A percentile compares a stretch with the other conserved stretches of the same genome.
These are phyloP conservation scores for Sebastes iracundus DNA, from an alignment of 2,797 vertebrate genomes.

Conservation along the genomic window DNA sequence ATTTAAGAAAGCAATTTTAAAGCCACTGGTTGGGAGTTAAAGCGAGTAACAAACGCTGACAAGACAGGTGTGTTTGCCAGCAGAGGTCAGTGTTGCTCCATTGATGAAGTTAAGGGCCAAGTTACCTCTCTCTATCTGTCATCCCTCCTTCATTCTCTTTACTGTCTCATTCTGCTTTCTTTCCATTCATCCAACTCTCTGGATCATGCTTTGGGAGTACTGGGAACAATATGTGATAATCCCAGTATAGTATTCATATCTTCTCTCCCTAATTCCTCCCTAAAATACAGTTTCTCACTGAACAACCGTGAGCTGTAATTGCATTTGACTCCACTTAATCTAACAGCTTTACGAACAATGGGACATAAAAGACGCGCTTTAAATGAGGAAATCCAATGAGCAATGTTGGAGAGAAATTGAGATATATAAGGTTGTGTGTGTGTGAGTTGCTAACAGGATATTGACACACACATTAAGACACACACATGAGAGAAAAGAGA, in stretches of 20 bases:
- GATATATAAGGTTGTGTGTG: conserved; percentile 43
- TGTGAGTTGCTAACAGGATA: conserved; percentile 60
- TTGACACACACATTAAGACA: conserved; percentile 71
- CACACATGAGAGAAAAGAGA: conserved; percentile 62
- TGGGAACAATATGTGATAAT: conserved; percentile 13
- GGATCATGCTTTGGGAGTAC: conserved; percentile 7
- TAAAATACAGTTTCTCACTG: not conserved
- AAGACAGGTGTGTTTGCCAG: conserved; percentile 70
- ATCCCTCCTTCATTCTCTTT: conserved; percentile 5
- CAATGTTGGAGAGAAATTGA: conserved; percentile 44
- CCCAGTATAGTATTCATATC: not conserved
- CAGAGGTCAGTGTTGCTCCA: conserved; percentile 94
- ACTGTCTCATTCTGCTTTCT: conserved; percentile 22
- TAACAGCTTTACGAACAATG: conserved; percentile 61
- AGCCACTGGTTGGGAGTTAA: conserved; percentile 25
- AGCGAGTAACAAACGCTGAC: not conserved
- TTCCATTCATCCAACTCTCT: conserved; percentile 9
- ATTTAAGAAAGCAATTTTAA: conserved; percentile 73
- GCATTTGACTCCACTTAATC: conserved; percentile 73
- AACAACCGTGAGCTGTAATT: conserved; percentile 52
- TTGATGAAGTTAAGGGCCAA: conserved; percentile 48
- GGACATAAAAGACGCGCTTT: conserved; percentile 60
- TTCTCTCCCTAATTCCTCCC: not conserved
- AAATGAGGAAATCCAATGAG: conserved; percentile 62
- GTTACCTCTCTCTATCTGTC: not conserved